These are phyloP conservation scores for Germaria angustata DNA, from an alignment of 2,888 invertebrate species.

Conservation along the genomic window DNA sequence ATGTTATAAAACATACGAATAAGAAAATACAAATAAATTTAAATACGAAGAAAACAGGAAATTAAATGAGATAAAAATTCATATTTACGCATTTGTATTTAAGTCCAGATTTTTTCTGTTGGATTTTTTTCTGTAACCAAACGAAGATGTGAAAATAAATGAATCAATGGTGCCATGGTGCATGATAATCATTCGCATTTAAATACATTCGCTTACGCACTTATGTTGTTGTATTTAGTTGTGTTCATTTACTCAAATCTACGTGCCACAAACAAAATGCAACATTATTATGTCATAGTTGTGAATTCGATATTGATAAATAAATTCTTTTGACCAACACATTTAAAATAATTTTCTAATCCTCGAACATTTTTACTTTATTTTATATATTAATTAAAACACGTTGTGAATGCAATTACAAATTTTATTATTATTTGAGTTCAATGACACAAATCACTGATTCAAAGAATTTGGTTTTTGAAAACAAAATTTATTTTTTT, in stretches of 20 bases:
- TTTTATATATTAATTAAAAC: too few species aligned
- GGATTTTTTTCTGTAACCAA: constrained; percentile 10
- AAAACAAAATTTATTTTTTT: too few species aligned
- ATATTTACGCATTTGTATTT: constrained; percentile 57
- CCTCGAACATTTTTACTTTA: too few species aligned
- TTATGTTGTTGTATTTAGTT: not conserved
- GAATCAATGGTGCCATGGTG: constrained; percentile 39
- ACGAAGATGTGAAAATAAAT: constrained; percentile 54
- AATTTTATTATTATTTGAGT: too few species aligned
- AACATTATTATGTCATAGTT: not conserved
- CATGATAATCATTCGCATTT: constrained; percentile 39
- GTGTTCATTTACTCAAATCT: not conserved
- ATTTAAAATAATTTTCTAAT: too few species aligned
- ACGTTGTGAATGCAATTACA: too few species aligned
- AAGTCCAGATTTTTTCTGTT: constrained; percentile 4
- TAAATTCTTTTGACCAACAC: constrained; percentile 2
- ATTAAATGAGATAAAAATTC: constrained; percentile 57
- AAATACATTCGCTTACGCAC: constrained; percentile 10
- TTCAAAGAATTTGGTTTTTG: too few species aligned
- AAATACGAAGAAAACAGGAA: constrained; percentile 59
- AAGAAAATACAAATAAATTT: constrained; percentile 21
- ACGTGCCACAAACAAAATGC: constrained; percentile 17
- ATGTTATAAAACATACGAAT: constrained; percentile 61
- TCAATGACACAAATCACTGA: too few species aligned
- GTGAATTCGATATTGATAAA: constrained; percentile 6